Percentiles rank a stretch among this genome's conserved stretches.
Evolutionary conservation across 64 coral and sea anemone species (phyloP).

Genomic region (Stylophora pistillata): DNA sequence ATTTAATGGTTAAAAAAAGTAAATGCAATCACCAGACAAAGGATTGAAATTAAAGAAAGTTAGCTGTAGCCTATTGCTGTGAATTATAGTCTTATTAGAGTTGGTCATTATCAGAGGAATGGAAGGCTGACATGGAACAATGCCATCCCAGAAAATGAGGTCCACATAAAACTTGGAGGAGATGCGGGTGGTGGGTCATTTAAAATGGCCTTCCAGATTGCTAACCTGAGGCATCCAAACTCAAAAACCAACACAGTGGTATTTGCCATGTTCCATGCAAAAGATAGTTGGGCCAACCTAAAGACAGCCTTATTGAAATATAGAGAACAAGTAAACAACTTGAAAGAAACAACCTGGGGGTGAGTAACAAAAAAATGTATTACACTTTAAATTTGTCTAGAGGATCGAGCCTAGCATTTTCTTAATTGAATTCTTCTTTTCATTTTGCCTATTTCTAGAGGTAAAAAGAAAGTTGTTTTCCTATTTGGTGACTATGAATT

Average conservation of each 20-base stretch:
- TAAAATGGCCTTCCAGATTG: slow-evolving; percentile 54
- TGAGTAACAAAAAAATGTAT: slow-evolving; percentile 20
- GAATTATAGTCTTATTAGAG: no score
- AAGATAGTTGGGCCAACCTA: no score
- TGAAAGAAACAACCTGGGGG: slow-evolving; percentile 22
- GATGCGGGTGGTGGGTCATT: slow-evolving; percentile 52
- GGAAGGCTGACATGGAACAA: slow-evolving; percentile 50
- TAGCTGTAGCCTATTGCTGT: neutral
- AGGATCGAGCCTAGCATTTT: slow-evolving; percentile 19
- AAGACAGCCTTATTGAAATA: no score
- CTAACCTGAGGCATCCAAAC: slow-evolving; percentile 39
- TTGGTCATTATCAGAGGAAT: slow-evolving; percentile 17
- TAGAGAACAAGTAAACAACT: no score
- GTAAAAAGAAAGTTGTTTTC: no score
- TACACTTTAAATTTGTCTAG: slow-evolving; percentile 5
- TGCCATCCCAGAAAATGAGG: slow-evolving; percentile 36
- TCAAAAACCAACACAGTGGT: no score
- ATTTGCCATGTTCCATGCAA: no score
- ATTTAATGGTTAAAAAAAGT: no score
- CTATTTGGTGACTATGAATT: no score
- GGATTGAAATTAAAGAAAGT: neutral
- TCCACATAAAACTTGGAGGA: slow-evolving; percentile 48
- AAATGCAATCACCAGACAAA: no score
- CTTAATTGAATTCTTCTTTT: no score
- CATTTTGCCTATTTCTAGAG: no score